Evolutionary conservation across 2,888 invertebrate species (phyloP).

Genomic region (Coelopa pilipes): DNA sequence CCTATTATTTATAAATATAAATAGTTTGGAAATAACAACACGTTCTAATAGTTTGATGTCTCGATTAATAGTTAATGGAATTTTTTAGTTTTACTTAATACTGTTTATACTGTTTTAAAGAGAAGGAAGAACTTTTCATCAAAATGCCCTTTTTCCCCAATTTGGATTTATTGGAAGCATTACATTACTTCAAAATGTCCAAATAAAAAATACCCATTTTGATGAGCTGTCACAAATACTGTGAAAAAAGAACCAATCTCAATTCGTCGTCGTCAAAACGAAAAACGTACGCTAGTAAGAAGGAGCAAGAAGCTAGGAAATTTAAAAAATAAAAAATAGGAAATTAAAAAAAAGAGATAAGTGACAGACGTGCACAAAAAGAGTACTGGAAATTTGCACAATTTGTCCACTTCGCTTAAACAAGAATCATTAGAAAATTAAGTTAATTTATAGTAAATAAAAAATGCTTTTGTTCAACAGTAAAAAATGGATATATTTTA

Average conservation of each 20-base stretch:
- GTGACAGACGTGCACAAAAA: conserved; percentile 14
- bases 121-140: too few relatives aligned
- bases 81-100: too few relatives aligned
- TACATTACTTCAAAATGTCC: too few relatives aligned
- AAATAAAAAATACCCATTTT: background rate
- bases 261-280: background rate
- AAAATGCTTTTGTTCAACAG: conserved; percentile 56
- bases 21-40: too few relatives aligned
- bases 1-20: too few relatives aligned
- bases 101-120: too few relatives aligned
- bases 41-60: too few relatives aligned
- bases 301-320: conserved; percentile 17
- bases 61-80: too few relatives aligned
- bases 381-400: conserved; percentile 17
- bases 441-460: conserved; percentile 39
- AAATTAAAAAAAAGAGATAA: conserved; percentile 5
- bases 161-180: too few relatives aligned
- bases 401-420: conserved; percentile 31
- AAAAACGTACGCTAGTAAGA: background rate
- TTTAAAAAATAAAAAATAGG: conserved; percentile 12
- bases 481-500: conserved; percentile 52
- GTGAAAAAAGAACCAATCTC: background rate
- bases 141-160: too few relatives aligned
- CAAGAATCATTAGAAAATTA: conserved; percentile 40
- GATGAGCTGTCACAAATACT: background rate